These are phyloP conservation scores for Naso thynnoides DNA, from an alignment of 2,797 vertebrate genomes.

Conservation along the genomic window DNA sequence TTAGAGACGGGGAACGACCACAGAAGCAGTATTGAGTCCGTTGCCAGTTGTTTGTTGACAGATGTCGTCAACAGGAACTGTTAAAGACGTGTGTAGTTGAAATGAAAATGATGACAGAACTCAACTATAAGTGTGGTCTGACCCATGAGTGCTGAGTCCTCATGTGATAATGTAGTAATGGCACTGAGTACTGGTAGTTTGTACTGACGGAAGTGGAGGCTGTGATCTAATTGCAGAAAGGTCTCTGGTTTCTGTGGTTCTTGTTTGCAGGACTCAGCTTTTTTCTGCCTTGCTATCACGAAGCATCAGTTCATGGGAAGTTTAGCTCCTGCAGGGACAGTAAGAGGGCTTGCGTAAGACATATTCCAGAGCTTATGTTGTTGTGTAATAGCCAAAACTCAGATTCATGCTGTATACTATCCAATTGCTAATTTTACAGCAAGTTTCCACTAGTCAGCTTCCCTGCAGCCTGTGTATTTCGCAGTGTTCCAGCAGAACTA, in stretches of 20 bases:
- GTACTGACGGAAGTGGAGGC: too few relatives aligned
- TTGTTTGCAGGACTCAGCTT: conserved; percentile 40
- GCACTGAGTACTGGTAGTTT: too few relatives aligned
- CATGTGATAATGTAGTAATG: too few relatives aligned
- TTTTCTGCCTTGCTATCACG: conserved; percentile 23
- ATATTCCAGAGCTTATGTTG: conserved; percentile 21
- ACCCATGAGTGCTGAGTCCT: too few relatives aligned
- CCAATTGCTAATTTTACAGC: neutral
- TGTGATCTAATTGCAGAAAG: too few relatives aligned
- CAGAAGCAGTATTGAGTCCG: too few relatives aligned
- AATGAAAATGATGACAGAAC: too few relatives aligned
- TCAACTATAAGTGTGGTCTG: too few relatives aligned
- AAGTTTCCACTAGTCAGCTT: neutral
- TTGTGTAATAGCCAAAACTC: conserved; percentile 5
- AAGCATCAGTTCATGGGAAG: conserved; percentile 40
- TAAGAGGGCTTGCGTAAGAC: conserved; percentile 29
- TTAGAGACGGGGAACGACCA: too few relatives aligned
- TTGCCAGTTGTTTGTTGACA: too few relatives aligned
- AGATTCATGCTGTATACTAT: neutral
- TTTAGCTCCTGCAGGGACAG: conserved; percentile 11
- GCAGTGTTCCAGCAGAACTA: neutral
- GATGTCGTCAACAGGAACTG: too few relatives aligned
- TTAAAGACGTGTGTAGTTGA: too few relatives aligned
- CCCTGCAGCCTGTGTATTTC: neutral
- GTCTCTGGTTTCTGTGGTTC: conserved; percentile 21